A percentile compares a stretch with the other conserved stretches of the same genome.
These are phyloP conservation scores for Aspidoscelis tigris DNA, from an alignment of 2,113 vertebrate species.

Conservation along the genomic window DNA sequence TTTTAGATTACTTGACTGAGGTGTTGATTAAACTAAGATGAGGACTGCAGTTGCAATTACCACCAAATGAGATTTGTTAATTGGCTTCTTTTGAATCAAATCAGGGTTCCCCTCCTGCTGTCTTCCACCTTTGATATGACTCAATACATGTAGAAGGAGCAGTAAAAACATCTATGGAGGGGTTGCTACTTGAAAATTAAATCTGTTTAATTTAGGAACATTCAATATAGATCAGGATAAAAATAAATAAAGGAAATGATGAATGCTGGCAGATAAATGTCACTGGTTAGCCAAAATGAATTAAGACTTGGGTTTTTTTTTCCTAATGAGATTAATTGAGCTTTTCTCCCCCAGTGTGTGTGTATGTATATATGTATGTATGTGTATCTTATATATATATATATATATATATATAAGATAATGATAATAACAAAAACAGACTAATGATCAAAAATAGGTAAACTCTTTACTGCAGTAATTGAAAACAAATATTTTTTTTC, in stretches of 20 bases:
- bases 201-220: conserved; percentile 48
- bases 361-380: too few species aligned
- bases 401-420: too few species aligned
- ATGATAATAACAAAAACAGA: conserved; percentile 4
- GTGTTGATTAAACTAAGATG: conserved; percentile 67
- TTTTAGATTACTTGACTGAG: conserved; percentile 53
- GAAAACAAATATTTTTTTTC: conserved; percentile 12
- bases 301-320: background rate
- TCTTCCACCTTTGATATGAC: conserved; percentile 34
- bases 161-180: conserved; percentile 56
- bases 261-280: conserved; percentile 18
- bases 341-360: background rate
- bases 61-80: conserved; percentile 62
- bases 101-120: conserved; percentile 33
- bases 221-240: conserved; percentile 38
- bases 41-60: conserved; percentile 58
- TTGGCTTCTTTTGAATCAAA: conserved; percentile 59
- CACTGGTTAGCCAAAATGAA: background rate
- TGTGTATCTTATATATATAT: too few species aligned
- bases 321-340: conserved; percentile 42
- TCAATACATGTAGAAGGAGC: conserved; percentile 18
- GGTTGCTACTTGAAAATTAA: conserved; percentile 56
- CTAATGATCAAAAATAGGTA: background rate
- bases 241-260: conserved; percentile 42
- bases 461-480: background rate